These are phyloP conservation scores for Myiagra hebetior DNA, from an alignment of 2,113 vertebrate species.

Conservation along the genomic window DNA sequence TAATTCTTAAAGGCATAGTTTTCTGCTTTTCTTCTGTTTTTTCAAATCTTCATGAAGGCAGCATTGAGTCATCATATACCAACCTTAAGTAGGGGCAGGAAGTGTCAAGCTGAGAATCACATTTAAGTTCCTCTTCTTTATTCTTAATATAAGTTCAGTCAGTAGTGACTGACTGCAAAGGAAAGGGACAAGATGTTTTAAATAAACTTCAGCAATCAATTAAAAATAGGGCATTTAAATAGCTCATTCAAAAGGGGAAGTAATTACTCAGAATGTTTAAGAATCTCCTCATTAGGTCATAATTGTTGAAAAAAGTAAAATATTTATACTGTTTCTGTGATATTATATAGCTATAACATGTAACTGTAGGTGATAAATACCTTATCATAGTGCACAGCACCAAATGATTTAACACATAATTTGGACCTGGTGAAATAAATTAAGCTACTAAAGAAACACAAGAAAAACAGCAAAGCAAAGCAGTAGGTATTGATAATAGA, in stretches of 20 bases:
- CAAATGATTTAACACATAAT: slow-evolving; percentile 46
- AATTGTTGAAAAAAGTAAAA: not conserved
- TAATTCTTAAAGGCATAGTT: not conserved
- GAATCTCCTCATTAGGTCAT: not conserved
- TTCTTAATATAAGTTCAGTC: not conserved
- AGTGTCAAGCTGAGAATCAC: not conserved
- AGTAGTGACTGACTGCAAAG: not conserved
- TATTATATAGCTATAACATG: not conserved
- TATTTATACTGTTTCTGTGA: not conserved
- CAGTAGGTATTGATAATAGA: slow-evolving; percentile 11
- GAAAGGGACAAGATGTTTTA: not conserved
- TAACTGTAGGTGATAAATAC: not conserved
- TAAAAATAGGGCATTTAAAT: not conserved
- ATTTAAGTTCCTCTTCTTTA: not conserved
- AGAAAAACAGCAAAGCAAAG: slow-evolving; percentile 46
- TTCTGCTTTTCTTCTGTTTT: not conserved
- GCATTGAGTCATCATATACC: not conserved
- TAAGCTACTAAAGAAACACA: slow-evolving; percentile 39
- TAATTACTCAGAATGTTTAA: not conserved
- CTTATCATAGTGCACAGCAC: not conserved
- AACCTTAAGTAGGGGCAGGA: not conserved
- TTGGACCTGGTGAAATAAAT: slow-evolving; percentile 51
- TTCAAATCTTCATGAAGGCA: not conserved
- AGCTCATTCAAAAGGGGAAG: not conserved
- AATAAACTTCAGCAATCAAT: not conserved